Percentiles rank a stretch among this genome's conserved stretches.
Conservation (phyloP, 2,113 vertebrate species). For the Platanista minor region DNA sequence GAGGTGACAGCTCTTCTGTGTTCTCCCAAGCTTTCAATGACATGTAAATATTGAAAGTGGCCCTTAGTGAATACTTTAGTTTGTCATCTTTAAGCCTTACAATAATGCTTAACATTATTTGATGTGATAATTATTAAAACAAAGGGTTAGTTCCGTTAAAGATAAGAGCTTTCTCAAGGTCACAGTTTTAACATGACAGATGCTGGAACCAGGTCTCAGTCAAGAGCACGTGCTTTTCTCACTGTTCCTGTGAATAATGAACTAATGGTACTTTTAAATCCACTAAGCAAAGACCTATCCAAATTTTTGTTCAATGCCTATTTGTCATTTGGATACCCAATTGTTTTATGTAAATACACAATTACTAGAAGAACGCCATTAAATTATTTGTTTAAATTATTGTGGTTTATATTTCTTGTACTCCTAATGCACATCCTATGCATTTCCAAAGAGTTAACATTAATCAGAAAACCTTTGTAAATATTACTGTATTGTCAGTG, state of each 20-base stretch:
- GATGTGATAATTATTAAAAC: background rate
- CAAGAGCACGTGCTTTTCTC: background rate
- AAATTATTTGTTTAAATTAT: background rate
- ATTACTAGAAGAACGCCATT: background rate
- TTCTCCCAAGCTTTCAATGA: background rate
- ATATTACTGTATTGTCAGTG: background rate
- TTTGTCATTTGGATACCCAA: background rate
- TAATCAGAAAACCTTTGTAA: background rate
- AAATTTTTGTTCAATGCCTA: background rate
- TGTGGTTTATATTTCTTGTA: background rate
- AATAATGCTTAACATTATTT: background rate
- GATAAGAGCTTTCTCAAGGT: background rate
- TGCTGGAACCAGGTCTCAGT: background rate
- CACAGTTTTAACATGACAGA: background rate
- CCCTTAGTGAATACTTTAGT: background rate
- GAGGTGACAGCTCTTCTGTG: background rate
- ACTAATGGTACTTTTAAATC: background rate
- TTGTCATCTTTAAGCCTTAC: background rate
- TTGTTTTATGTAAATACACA: background rate
- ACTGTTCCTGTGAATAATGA: background rate
- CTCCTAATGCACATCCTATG: background rate
- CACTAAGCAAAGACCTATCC: background rate
- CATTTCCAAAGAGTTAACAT: background rate
- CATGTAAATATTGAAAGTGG: background rate
- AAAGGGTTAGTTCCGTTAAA: background rate